Evolutionary conservation across 2,797 vertebrate genomes (phyloP).

Genomic region (Paratrypauchen microcephalus): DNA sequence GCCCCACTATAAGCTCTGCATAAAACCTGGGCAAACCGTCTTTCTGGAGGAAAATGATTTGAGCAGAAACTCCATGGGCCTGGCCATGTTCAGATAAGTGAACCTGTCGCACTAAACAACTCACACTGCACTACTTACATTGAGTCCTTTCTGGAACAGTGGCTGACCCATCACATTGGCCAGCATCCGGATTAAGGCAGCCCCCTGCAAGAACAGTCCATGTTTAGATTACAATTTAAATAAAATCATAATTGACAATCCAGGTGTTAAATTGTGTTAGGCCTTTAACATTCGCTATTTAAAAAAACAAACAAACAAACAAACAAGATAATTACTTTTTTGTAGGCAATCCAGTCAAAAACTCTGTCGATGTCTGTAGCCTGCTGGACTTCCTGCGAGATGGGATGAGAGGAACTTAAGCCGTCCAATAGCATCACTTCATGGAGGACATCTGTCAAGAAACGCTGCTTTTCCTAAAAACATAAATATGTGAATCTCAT

Average conservation of each 20-base stretch:
- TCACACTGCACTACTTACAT: constrained; percentile 82
- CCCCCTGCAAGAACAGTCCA: constrained; percentile 79
- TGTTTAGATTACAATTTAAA: constrained; percentile 32
- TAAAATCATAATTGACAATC: neutral
- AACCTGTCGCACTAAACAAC: constrained; percentile 6
- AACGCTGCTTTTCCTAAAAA: constrained; percentile 92
- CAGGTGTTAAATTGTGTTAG: neutral
- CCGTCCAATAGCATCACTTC: constrained; percentile 97
- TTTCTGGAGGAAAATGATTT: constrained; percentile 19
- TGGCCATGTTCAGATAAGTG: constrained; percentile 19
- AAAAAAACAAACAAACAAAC: neutral
- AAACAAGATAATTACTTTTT: constrained; percentile 81
- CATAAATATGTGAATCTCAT: neutral
- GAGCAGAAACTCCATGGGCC: constrained; percentile 7
- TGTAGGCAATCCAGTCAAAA: constrained; percentile 98
- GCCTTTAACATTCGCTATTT: neutral
- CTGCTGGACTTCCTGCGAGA: constrained; percentile 92
- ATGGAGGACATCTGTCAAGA: constrained; percentile 95
- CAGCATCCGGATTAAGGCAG: constrained; percentile 97
- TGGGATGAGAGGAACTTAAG: constrained; percentile 91
- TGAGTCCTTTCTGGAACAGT: constrained; percentile 93
- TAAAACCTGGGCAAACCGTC: constrained; percentile 1
- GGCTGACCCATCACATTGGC: constrained; percentile 96
- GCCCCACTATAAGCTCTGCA: constrained; percentile 10
- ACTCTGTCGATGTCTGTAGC: constrained; percentile 93